Conservation (phyloP, 2,113 vertebrate genomes). For the Mobula hypostoma region DNA sequence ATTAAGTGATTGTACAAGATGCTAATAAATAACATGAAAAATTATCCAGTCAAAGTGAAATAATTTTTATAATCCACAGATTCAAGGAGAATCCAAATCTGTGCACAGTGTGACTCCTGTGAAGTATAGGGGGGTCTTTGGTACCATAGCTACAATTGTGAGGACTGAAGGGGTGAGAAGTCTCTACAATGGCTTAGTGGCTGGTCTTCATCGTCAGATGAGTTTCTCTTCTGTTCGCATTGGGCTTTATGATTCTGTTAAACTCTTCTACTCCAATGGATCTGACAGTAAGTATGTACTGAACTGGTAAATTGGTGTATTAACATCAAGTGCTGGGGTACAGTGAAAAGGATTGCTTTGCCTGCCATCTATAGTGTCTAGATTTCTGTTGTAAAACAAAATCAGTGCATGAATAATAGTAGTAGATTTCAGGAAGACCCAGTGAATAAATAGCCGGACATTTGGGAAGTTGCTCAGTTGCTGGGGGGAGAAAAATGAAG, state of each 20-base stretch:
- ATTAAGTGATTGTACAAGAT: too few species aligned
- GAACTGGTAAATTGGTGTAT: too few species aligned
- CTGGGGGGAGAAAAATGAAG: too few species aligned
- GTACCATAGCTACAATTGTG: constrained; percentile 70
- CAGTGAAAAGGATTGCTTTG: too few species aligned
- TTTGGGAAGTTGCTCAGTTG: neutral
- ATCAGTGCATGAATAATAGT: neutral
- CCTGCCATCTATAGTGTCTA: too few species aligned
- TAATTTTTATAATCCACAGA: constrained; percentile 48
- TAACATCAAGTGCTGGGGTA: too few species aligned
- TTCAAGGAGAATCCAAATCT: constrained; percentile 67
- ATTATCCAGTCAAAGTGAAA: constrained; percentile 4
- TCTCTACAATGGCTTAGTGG: constrained; percentile 69
- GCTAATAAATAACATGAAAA: neutral
- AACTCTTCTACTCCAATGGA: constrained; percentile 74
- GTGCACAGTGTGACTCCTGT: constrained; percentile 37
- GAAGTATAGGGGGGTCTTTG: constrained; percentile 63
- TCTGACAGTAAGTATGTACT: constrained; percentile 66
- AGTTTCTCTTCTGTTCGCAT: constrained; percentile 69
- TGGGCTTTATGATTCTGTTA: constrained; percentile 66
- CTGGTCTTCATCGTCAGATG: constrained; percentile 72
- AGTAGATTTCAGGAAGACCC: neutral
- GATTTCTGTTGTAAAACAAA: neutral
- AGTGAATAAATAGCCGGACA: neutral
- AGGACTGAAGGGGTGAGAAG: constrained; percentile 63